phyloP scores from a whole-genome alignment of 2,888 invertebrate species.

The Ctena decussata region DNA sequence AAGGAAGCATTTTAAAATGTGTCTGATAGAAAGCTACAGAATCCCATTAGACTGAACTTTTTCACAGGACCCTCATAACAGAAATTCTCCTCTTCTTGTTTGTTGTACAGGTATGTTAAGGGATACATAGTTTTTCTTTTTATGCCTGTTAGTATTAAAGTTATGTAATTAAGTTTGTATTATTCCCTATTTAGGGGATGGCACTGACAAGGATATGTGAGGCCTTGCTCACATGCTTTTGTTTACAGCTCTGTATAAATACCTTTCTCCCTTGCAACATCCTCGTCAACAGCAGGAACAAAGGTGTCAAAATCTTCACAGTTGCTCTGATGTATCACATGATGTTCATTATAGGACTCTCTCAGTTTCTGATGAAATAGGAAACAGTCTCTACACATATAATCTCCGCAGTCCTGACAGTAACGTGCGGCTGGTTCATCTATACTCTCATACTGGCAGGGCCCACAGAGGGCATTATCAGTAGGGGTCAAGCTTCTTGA shows the following conservation, averaged over 20 bases:
- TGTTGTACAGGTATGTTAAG: no score
- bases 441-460: conserved; percentile 13
- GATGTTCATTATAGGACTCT: neutral
- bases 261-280: neutral
- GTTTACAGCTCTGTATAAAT: neutral
- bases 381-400: conserved; percentile 17
- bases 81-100: no score
- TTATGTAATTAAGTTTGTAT: no score
- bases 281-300: conserved; percentile 3
- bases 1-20: no score
- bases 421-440: conserved; percentile 11
- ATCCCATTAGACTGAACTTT: no score
- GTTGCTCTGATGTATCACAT: neutral
- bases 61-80: no score
- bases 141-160: no score
- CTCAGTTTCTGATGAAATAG: neutral
- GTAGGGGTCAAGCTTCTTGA: neutral
- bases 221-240: no score
- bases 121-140: no score
- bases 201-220: no score
- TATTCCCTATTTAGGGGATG: no score
- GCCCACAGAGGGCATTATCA: conserved; percentile 29
- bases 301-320: conserved; percentile 20
- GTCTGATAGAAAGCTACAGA: no score
- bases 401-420: conserved; percentile 18